phyloP scores from a whole-genome alignment of 30 jellyfish, hydroid and myxozoan species.

The Haliclystus octoradiatus region DNA sequence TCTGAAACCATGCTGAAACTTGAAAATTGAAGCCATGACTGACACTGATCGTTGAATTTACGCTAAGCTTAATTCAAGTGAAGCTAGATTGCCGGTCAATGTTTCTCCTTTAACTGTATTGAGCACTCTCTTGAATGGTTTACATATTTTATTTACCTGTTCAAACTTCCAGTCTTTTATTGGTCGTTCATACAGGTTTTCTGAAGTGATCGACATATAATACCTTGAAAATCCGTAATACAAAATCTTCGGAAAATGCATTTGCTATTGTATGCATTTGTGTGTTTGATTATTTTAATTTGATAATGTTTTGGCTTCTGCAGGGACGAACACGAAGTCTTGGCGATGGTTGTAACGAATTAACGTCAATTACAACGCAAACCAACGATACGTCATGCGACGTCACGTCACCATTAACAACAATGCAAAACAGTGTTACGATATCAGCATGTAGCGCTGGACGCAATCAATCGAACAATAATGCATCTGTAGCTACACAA shows the following conservation, averaged over 20 bases:
- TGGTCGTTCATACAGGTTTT: no score
- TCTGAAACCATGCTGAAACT: no score
- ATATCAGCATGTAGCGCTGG: conserved; percentile 34
- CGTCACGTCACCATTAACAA: conserved; percentile 12
- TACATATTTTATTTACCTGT: no score
- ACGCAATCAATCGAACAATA: conserved; percentile 35
- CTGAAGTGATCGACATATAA: no score
- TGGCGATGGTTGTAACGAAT: conserved; percentile 31
- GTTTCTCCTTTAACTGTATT: no score
- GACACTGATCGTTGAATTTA: no score
- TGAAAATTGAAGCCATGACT: no score
- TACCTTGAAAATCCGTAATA: not conserved
- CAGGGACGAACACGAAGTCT: conserved; percentile 1
- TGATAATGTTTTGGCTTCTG: not conserved
- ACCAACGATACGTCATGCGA: conserved; percentile 71
- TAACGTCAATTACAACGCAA: conserved; percentile 67
- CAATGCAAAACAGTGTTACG: conserved; percentile 26
- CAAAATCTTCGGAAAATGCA: not conserved
- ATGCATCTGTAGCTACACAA: conserved; percentile 82
- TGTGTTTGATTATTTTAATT: not conserved
- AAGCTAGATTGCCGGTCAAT: no score
- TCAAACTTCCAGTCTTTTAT: no score
- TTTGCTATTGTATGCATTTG: not conserved
- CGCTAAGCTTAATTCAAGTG: no score
- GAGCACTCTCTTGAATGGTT: no score